Percentiles rank a stretch among this genome's conserved stretches.
Evolutionary conservation across 2,888 invertebrate genomes (phyloP).

Genomic region (Drosophila prostipennis): DNA sequence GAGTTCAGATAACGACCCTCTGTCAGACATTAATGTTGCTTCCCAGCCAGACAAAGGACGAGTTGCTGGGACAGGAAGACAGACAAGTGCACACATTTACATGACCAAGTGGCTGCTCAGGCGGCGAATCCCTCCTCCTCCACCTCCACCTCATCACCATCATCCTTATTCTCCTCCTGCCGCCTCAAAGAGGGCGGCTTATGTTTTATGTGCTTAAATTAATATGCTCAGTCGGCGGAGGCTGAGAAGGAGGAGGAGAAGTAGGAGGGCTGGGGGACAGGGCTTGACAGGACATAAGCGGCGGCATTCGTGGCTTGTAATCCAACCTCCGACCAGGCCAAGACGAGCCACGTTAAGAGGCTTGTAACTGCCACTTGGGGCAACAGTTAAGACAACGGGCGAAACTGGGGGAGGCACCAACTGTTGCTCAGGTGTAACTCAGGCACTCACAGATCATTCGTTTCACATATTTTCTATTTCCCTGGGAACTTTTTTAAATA

Average conservation of each 20-base stretch:
- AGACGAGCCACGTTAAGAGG: slow-evolving; percentile 44
- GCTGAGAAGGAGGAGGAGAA: slow-evolving; percentile 3
- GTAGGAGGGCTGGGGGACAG: slow-evolving; percentile 1
- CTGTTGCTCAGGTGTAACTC: slow-evolving; percentile 56
- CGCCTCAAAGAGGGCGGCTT: slow-evolving; percentile 25
- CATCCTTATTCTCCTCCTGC: not conserved
- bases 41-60: slow-evolving; percentile 9
- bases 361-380: slow-evolving; percentile 66
- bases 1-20: slow-evolving; percentile 72
- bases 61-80: slow-evolving; percentile 34
- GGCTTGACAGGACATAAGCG: slow-evolving; percentile 28
- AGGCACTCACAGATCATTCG: not conserved
- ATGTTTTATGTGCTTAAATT: slow-evolving; percentile 78
- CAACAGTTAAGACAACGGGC: slow-evolving; percentile 38
- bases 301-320: slow-evolving; percentile 44
- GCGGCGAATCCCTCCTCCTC: slow-evolving; percentile 1
- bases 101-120: slow-evolving; percentile 66
- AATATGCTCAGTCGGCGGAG: slow-evolving; percentile 54
- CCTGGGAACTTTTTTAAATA: too few relatives aligned
- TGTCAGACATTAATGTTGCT: slow-evolving; percentile 44
- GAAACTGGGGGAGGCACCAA: slow-evolving; percentile 30
- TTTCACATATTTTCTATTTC: not conserved
- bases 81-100: slow-evolving; percentile 71
- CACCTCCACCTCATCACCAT: not conserved
- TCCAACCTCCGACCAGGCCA: slow-evolving; percentile 20